A percentile compares a stretch with the other conserved stretches of the same genome.
phyloP scores from a whole-genome alignment of 2,888 invertebrate species.

The Erebia ligea region DNA sequence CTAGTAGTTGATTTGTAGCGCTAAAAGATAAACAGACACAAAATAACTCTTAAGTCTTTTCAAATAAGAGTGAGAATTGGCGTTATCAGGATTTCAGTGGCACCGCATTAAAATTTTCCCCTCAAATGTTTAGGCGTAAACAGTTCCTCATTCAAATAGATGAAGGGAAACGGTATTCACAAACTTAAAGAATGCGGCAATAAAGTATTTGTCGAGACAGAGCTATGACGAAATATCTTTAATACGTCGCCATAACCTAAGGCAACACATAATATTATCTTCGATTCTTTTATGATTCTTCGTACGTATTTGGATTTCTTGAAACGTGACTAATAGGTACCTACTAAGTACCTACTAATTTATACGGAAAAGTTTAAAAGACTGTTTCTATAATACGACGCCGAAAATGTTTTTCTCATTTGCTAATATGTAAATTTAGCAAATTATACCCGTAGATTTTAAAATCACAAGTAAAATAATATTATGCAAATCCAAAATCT shows the following conservation, averaged over 20 bases:
- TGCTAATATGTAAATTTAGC: not conserved
- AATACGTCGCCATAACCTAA: conserved; percentile 8
- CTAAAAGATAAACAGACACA: not conserved
- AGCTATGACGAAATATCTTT: not conserved
- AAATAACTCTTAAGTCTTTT: not conserved
- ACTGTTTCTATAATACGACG: not conserved
- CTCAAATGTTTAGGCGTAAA: not conserved
- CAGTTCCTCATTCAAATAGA: not conserved
- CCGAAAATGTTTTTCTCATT: not conserved
- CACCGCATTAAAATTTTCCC: not conserved
- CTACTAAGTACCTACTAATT: not conserved
- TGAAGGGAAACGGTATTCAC: conserved; percentile 1
- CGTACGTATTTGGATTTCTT: not conserved
- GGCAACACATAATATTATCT: not conserved
- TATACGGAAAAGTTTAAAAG: conserved; percentile 3
- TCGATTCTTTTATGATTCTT: conserved; percentile 1
- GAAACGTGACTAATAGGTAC: not conserved
- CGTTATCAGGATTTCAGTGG: not conserved
- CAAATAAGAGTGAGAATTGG: not conserved
- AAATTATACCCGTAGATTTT: not conserved
- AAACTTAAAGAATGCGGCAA: not conserved
- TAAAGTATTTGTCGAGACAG: not conserved
- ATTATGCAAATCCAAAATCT: too few species aligned
- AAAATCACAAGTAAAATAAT: too few species aligned
- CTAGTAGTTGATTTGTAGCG: not conserved